Evolutionary conservation across 2,888 invertebrate genomes (phyloP).

Genomic region (Parthenolecanium corni): DNA sequence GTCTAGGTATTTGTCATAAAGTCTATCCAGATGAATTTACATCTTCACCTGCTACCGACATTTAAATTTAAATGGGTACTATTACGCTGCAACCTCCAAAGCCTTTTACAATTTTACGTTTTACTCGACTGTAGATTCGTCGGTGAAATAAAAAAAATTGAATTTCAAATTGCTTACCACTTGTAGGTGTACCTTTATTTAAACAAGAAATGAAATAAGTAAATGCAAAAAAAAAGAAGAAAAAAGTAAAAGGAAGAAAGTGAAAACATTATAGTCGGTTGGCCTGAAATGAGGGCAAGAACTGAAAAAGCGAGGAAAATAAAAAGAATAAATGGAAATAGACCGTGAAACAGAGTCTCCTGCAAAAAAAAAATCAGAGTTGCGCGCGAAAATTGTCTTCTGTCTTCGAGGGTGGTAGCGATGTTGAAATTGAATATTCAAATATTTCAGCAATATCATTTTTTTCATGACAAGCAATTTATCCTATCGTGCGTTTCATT

Average conservation of each 20-base stretch:
- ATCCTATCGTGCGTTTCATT: background rate
- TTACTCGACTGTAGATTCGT: background rate
- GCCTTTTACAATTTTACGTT: background rate
- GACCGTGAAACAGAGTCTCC: background rate
- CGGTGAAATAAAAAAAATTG: background rate
- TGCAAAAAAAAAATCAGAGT: too few relatives aligned
- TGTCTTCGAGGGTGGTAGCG: too few relatives aligned
- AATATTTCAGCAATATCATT: background rate
- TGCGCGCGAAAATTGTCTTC: too few relatives aligned
- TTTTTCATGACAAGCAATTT: background rate
- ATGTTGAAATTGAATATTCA: background rate
- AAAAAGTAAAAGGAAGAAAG: too few relatives aligned
- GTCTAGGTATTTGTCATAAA: too few relatives aligned
- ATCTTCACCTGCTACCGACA: too few relatives aligned
- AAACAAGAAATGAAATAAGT: too few relatives aligned
- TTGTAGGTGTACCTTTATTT: too few relatives aligned
- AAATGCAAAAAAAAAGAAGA: too few relatives aligned
- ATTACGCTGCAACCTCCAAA: background rate
- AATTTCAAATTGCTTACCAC: too few relatives aligned
- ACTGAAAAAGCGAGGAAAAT: background rate
- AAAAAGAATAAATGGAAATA: background rate
- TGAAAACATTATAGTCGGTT: too few relatives aligned
- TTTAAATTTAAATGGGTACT: background rate
- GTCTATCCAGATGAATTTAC: too few relatives aligned
- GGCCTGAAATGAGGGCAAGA: background rate